phyloP scores from a whole-genome alignment of 2,888 invertebrate genomes.

The Chrysina gloriosa region DNA sequence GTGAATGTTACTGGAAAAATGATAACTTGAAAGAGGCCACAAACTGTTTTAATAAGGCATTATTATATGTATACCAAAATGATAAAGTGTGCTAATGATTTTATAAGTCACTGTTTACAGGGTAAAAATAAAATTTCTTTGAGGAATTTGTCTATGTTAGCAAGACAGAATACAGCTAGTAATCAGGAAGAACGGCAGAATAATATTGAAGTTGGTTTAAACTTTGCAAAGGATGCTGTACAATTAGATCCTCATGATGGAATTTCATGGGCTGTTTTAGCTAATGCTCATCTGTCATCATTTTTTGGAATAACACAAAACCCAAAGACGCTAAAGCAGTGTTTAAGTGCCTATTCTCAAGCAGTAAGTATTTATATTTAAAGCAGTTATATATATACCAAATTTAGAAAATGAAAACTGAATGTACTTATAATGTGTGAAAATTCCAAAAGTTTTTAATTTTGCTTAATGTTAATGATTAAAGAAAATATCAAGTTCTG shows the following conservation, averaged over 20 bases:
- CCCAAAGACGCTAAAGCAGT: conserved; percentile 76
- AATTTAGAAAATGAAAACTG: too few relatives aligned
- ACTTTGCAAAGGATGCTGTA: conserved; percentile 85
- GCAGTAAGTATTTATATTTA: conserved; percentile 70
- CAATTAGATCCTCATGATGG: conserved; percentile 82
- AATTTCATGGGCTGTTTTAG: conserved; percentile 84
- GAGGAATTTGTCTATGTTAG: conserved; percentile 83
- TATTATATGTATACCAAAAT: conserved; percentile 72
- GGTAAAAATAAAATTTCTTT: conserved; percentile 80
- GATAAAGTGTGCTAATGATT: conserved; percentile 19
- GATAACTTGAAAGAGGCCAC: conserved; percentile 83
- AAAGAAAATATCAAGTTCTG: too few relatives aligned
- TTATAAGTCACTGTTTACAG: conserved; percentile 62
- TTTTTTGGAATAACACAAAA: conserved; percentile 83
- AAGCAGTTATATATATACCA: too few relatives aligned
- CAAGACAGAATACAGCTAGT: conserved; percentile 73
- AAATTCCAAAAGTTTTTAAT: too few relatives aligned
- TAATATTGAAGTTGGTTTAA: conserved; percentile 78
- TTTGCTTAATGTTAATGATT: too few relatives aligned
- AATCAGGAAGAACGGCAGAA: conserved; percentile 68
- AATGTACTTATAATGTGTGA: too few relatives aligned
- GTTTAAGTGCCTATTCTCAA: conserved; percentile 84
- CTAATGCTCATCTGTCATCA: conserved; percentile 85
- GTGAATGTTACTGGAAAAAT: conserved; percentile 90
- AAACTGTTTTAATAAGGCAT: conserved; percentile 84